These are phyloP conservation scores for Clarias laeviceps DNA, from an alignment of 2,797 vertebrate genomes.

Conservation along the genomic window DNA sequence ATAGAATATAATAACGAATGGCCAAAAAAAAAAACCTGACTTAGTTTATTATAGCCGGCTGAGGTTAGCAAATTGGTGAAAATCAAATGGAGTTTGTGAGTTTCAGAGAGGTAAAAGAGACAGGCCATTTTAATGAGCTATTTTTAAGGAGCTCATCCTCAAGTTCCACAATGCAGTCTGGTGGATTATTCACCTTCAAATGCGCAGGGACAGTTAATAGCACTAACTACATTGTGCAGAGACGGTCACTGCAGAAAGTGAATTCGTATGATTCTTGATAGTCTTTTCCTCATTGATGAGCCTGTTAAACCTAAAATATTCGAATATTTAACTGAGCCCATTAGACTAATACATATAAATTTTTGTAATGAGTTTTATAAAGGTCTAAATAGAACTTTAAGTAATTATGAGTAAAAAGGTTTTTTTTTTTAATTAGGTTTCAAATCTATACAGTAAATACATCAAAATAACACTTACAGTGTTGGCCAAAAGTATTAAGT, in stretches of 20 bases:
- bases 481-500: too few relatives aligned
- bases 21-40: background rate
- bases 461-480: background rate
- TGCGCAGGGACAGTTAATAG: background rate
- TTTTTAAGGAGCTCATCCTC: background rate
- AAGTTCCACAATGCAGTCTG: background rate
- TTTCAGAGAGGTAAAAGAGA: background rate
- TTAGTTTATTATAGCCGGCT: background rate
- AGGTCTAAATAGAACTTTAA: background rate
- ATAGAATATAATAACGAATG: background rate
- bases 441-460: background rate
- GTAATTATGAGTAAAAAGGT: background rate
- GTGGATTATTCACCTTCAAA: background rate
- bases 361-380: background rate
- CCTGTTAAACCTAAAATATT: background rate
- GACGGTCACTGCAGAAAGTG: background rate
- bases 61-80: background rate
- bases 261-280: background rate
- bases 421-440: background rate
- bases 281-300: background rate
- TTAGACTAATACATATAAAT: background rate
- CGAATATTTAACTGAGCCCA: background rate
- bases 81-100: background rate
- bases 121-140: background rate
- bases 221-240: background rate